phyloP scores from a whole-genome alignment of 2,113 vertebrate species.

The Entelurus aequoreus region DNA sequence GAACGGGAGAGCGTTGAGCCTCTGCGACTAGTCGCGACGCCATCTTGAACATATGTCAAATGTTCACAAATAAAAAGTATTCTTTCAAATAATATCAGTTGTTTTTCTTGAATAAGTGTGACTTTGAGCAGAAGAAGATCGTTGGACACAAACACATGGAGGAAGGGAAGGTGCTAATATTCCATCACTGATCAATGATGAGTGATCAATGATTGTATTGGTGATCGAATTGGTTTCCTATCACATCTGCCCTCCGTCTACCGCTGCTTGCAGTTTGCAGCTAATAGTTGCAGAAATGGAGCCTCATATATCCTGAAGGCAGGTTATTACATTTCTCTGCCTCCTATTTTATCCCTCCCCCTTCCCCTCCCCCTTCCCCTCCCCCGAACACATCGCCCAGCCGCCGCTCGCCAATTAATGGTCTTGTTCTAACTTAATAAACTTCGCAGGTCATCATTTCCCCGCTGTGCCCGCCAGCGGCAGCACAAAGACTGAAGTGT shows the following conservation, averaged over 20 bases:
- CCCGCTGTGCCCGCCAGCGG: slow-evolving; percentile 37
- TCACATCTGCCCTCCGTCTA: slow-evolving; percentile 18
- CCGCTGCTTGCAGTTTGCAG: slow-evolving; percentile 55
- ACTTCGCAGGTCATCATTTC: slow-evolving; percentile 66
- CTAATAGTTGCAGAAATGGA: slow-evolving; percentile 61
- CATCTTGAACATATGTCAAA: too few relatives aligned
- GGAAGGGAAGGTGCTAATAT: slow-evolving; percentile 30
- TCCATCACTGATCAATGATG: neutral
- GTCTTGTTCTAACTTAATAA: slow-evolving; percentile 69
- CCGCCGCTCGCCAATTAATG: slow-evolving; percentile 62
- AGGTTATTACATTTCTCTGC: slow-evolving; percentile 56
- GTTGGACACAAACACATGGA: slow-evolving; percentile 14
- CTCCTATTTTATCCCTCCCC: slow-evolving; percentile 51
- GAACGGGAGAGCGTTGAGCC: too few relatives aligned
- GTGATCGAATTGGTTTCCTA: slow-evolving; percentile 35
- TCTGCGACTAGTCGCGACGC: too few relatives aligned
- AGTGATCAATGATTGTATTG: too few relatives aligned
- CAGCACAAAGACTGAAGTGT: slow-evolving; percentile 62
- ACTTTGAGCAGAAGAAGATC: too few relatives aligned
- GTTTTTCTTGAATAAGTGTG: too few relatives aligned
- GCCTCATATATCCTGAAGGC: slow-evolving; percentile 61
- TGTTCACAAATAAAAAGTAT: too few relatives aligned
- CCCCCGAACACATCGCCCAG: slow-evolving; percentile 33
- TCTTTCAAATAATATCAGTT: too few relatives aligned
- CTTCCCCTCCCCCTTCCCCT: neutral